These are phyloP conservation scores for Rhyacophila evoluta DNA, from an alignment of 2,888 invertebrate species.

Conservation along the genomic window DNA sequence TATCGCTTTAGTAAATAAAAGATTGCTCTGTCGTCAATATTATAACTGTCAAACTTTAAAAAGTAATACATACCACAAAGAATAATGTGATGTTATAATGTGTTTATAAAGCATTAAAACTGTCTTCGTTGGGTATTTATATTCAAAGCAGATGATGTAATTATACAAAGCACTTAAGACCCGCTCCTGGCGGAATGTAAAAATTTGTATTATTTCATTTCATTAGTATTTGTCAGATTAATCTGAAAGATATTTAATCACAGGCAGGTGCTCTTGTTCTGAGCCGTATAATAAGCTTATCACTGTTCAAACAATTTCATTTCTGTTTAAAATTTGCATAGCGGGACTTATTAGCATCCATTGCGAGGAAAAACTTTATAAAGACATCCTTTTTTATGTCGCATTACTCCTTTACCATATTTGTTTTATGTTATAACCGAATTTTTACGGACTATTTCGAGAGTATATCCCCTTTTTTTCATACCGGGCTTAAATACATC, in stretches of 20 bases:
- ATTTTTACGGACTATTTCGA: too few species aligned
- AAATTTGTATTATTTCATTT: constrained; percentile 1
- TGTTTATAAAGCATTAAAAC: too few species aligned
- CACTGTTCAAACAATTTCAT: constrained; percentile 24
- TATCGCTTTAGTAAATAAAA: too few species aligned
- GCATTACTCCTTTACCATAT: neutral
- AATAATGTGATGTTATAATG: too few species aligned
- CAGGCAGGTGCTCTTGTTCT: neutral
- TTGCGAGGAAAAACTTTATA: constrained; percentile 5
- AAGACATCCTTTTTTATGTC: neutral
- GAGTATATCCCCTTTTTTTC: too few species aligned
- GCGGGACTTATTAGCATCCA: neutral
- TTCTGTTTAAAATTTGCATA: constrained; percentile 6
- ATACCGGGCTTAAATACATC: too few species aligned
- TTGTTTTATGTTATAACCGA: neutral
- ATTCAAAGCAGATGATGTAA: neutral
- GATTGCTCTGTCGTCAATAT: too few species aligned
- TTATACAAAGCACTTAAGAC: neutral
- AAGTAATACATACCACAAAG: too few species aligned
- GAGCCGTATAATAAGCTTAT: neutral
- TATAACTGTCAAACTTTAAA: too few species aligned
- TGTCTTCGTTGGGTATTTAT: too few species aligned
- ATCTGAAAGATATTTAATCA: constrained; percentile 20
- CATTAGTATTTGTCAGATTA: constrained; percentile 15
- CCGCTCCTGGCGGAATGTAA: neutral